Conservation (phyloP, 2,888 invertebrate genomes). For the Melanargia galathea region DNA sequence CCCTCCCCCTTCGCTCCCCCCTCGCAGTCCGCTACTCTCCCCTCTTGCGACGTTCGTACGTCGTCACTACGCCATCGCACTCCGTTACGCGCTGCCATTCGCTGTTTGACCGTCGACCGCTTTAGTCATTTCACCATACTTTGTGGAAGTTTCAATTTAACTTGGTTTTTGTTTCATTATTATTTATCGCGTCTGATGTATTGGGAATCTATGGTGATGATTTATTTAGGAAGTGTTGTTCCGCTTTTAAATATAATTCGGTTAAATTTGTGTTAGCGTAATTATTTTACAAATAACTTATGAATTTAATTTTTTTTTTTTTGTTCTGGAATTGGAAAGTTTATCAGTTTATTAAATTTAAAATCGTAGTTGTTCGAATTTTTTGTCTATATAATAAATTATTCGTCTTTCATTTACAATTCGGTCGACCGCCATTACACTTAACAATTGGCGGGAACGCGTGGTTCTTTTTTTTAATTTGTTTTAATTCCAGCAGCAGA, state of each 20-base stretch:
- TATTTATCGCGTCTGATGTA: slow-evolving; percentile 40
- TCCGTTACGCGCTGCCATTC: slow-evolving; percentile 71
- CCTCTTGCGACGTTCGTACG: slow-evolving; percentile 53
- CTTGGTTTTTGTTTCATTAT: slow-evolving; percentile 47
- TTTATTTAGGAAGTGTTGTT: slow-evolving; percentile 32
- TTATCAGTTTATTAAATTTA: slow-evolving; percentile 51
- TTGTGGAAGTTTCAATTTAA: slow-evolving; percentile 57
- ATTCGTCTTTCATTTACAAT: slow-evolving; percentile 57
- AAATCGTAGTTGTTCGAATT: neutral
- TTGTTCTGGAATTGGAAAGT: slow-evolving; percentile 31
- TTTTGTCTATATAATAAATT: neutral
- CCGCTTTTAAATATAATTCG: slow-evolving; percentile 12
- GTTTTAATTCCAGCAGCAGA: slow-evolving; percentile 55
- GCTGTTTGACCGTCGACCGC: slow-evolving; percentile 67
- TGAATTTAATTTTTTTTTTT: slow-evolving; percentile 55
- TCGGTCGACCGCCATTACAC: slow-evolving; percentile 45
- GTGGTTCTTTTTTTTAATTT: slow-evolving; percentile 41
- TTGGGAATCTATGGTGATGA: slow-evolving; percentile 26
- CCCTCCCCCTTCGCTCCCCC: slow-evolving; percentile 43
- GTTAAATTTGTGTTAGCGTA: slow-evolving; percentile 55
- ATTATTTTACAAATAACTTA: slow-evolving; percentile 68
- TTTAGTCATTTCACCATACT: slow-evolving; percentile 57
- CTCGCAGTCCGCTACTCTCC: slow-evolving; percentile 56
- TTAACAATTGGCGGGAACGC: slow-evolving; percentile 41
- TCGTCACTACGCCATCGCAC: slow-evolving; percentile 57